A percentile compares a stretch with the other conserved stretches of the same genome.
phyloP scores from a whole-genome alignment of 2,888 invertebrate genomes.

The Scaptomyza reducta region DNA sequence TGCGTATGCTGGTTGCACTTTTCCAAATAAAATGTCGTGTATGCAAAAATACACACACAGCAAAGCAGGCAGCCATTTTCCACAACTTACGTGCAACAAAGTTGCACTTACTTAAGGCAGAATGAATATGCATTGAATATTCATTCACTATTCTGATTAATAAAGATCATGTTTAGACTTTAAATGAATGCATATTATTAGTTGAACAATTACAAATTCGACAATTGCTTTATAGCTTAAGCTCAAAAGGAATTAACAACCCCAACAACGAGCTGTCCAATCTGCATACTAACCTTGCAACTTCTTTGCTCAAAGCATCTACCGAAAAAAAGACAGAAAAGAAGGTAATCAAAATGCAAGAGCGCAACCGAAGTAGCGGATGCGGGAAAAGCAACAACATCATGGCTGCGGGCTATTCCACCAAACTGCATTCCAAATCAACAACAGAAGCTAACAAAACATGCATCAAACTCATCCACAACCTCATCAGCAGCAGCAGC shows the following conservation, averaged over 20 bases:
- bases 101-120: background rate
- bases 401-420: constrained; percentile 60
- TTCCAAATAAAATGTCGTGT: constrained; percentile 74
- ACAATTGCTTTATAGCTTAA: constrained; percentile 1
- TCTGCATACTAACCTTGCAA: constrained; percentile 19
- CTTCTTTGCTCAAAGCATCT: constrained; percentile 30
- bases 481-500: constrained; percentile 62
- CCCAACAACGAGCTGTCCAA: constrained; percentile 11
- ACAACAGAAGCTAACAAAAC: constrained; percentile 80
- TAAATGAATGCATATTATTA: background rate
- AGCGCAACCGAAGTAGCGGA: constrained; percentile 53
- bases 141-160: too few relatives aligned
- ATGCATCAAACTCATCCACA: constrained; percentile 76
- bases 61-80: constrained; percentile 39
- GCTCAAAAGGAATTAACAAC: background rate
- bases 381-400: constrained; percentile 46
- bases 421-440: constrained; percentile 77
- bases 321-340: constrained; percentile 46
- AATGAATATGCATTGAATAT: too few relatives aligned
- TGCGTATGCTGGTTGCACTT: constrained; percentile 24
- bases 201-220: background rate
- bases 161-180: too few relatives aligned
- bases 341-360: constrained; percentile 70
- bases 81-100: background rate
- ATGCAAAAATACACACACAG: constrained; percentile 59